Percentiles rank a stretch among this genome's conserved stretches.
Conservation (phyloP, 2,888 invertebrate genomes). For the Molanna angustata region DNA sequence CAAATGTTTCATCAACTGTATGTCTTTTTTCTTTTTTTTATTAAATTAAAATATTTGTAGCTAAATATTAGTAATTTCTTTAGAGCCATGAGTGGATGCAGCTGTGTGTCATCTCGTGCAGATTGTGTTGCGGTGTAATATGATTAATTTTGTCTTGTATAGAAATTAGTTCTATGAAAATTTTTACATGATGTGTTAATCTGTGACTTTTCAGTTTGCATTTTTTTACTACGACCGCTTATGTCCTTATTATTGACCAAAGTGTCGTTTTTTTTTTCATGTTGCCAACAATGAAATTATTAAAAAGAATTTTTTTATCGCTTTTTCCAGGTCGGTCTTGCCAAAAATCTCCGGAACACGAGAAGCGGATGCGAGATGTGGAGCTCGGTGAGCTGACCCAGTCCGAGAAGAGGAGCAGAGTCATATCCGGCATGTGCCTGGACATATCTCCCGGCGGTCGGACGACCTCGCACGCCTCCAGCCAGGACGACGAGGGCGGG, state of each 20-base stretch:
- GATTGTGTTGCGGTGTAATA: too few relatives aligned
- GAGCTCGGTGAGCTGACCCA: slow-evolving; percentile 17
- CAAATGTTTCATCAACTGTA: too few relatives aligned
- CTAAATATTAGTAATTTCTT: too few relatives aligned
- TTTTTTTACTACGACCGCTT: background rate
- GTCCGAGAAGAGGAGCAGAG: slow-evolving; percentile 41
- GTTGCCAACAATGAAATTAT: too few relatives aligned
- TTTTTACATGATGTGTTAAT: background rate
- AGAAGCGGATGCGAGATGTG: slow-evolving; percentile 12
- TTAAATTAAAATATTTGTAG: too few relatives aligned
- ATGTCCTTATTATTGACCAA: background rate
- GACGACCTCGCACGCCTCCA: slow-evolving; percentile 70
- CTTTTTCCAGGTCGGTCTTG: slow-evolving; percentile 35
- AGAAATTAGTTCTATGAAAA: too few relatives aligned
- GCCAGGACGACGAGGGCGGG: slow-evolving; percentile 65
- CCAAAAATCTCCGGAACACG: slow-evolving; percentile 36
- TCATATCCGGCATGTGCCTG: slow-evolving; percentile 58
- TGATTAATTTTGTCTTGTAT: too few relatives aligned
- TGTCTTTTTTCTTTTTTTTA: too few relatives aligned
- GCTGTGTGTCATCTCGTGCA: too few relatives aligned
- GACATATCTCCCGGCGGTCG: slow-evolving; percentile 63
- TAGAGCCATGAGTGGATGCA: too few relatives aligned
- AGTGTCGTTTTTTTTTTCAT: too few relatives aligned
- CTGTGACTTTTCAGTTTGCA: background rate
- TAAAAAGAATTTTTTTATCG: too few relatives aligned